phyloP scores from a whole-genome alignment of 1,140 invertebrate species.

The Brachionus koreanus region DNA sequence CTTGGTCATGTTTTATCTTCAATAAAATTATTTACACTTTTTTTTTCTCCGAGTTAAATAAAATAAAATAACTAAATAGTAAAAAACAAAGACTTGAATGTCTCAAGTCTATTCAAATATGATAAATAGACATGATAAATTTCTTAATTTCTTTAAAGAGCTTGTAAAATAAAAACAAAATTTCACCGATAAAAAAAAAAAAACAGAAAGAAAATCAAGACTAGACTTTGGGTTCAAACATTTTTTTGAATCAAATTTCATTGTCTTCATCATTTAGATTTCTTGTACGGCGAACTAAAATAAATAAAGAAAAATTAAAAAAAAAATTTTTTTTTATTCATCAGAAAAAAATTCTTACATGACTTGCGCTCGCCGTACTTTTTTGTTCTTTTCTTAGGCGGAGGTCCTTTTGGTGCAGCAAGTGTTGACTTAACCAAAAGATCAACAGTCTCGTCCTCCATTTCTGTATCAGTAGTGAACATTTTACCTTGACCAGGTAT shows the following conservation, averaged over 20 bases:
- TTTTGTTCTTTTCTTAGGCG: constrained; percentile 40
- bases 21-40: background rate
- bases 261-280: constrained; percentile 41
- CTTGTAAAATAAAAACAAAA: background rate
- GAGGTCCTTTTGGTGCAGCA: constrained; percentile 10
- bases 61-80: background rate
- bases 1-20: background rate
- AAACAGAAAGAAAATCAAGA: background rate
- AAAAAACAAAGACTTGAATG: background rate
- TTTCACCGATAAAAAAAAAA: constrained; percentile 25
- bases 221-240: constrained; percentile 11
- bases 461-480: constrained; percentile 42
- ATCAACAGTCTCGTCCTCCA: constrained; percentile 42
- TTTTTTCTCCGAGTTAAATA: background rate
- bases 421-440: constrained; percentile 24
- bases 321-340: background rate
- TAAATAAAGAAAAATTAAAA: background rate
- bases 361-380: constrained; percentile 42
- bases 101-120: background rate
- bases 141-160: background rate
- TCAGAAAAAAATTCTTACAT: background rate
- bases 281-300: constrained; percentile 20
- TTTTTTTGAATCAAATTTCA: constrained; percentile 10
- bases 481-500: constrained; percentile 38
- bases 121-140: background rate